Base-by-base conservation (phyloP, 2,113 vertebrate species). In the Colistium nudipinnis region DNA sequence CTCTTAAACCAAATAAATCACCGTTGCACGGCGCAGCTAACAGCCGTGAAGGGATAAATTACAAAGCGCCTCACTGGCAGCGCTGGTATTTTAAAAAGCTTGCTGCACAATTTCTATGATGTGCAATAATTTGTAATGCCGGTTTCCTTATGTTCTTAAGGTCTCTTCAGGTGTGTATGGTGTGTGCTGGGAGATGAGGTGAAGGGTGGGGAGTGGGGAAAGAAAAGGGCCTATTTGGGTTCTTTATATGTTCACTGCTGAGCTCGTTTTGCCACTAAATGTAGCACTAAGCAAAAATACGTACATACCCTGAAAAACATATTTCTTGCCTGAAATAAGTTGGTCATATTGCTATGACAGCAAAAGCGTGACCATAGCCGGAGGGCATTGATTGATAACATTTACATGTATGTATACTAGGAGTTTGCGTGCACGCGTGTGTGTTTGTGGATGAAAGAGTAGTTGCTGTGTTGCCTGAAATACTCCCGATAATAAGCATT, bases 51-150 rank as follows among this genome's bases (percentile, higher is more conserved):
- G 94, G 96, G 95, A 96, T 96, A 96, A 96, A 95, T 97, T 95
- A 95, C 91, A 93, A 90, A 93, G 93, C 90, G 93, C 90, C 94
- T 93, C 93, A 83, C 87, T 96, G 95, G 96, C 96, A 96, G 95
- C 93, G 92, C 94, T 96, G 96, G 94, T 98, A 97, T 98, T 97
- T 98, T 95, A 95, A 98, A 96, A 95, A 96, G 96, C 95, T 94
- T 95, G 95, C 92, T 95, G 95, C 94, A 95, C 91, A 94, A 94
- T 94, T 94, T 94, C 93, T 94, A 92, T 94, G 93, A 90, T 93
- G 94, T 94, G 88, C 85, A 65, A 82, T 92, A 92, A 93, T 93
- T 95, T 95, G 94, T 95, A 92, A 94, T 87, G 92, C 91, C 90
- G 93, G 78, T 90, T 90, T 92, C 88, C 88, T 79, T 67, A 83